Evolutionary conservation across 1,140 invertebrate genomes (phyloP).

Genomic region (Doryteuthis pealeii): DNA sequence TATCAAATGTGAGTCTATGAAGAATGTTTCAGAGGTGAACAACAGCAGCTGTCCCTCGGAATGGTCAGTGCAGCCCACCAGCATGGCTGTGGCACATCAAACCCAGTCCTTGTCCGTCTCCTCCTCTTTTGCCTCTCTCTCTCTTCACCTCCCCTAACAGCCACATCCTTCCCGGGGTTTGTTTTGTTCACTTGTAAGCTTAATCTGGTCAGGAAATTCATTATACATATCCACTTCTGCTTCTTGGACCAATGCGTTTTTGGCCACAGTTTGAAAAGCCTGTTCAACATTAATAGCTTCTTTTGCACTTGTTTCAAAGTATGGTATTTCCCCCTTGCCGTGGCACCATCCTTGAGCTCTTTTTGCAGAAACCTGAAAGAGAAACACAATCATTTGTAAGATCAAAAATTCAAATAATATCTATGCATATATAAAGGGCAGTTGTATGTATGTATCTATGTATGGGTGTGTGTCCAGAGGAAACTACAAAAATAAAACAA

Average conservation of each 20-base stretch:
- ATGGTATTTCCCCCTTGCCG: slow-evolving; percentile 97
- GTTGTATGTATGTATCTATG: too few species aligned
- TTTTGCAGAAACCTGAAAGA: slow-evolving; percentile 81
- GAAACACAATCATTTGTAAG: too few species aligned
- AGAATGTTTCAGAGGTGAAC: slow-evolving; percentile 4
- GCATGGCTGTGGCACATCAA: neutral
- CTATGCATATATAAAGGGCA: too few species aligned
- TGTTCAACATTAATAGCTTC: slow-evolving; percentile 97
- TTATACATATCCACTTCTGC: slow-evolving; percentile 88
- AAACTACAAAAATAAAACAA: too few species aligned
- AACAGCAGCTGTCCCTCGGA: slow-evolving; percentile 8
- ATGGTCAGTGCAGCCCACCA: neutral
- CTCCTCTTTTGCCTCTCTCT: neutral
- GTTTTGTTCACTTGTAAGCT: slow-evolving; percentile 60
- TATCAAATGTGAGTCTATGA: neutral
- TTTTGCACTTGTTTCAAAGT: slow-evolving; percentile 98
- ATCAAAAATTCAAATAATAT: too few species aligned
- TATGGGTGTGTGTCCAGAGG: too few species aligned
- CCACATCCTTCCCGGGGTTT: slow-evolving; percentile 53
- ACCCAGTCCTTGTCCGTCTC: too few species aligned
- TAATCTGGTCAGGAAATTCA: slow-evolving; percentile 97
- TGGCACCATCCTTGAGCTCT: slow-evolving; percentile 98
- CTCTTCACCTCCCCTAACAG: slow-evolving; percentile 39
- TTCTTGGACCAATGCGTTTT: slow-evolving; percentile 92
- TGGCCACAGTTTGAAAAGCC: slow-evolving; percentile 96